Evolutionary conservation across 2,113 vertebrate genomes (phyloP), one percentile per base, ranked within the genome.

Genomic region (Myocastor coypus): DNA sequence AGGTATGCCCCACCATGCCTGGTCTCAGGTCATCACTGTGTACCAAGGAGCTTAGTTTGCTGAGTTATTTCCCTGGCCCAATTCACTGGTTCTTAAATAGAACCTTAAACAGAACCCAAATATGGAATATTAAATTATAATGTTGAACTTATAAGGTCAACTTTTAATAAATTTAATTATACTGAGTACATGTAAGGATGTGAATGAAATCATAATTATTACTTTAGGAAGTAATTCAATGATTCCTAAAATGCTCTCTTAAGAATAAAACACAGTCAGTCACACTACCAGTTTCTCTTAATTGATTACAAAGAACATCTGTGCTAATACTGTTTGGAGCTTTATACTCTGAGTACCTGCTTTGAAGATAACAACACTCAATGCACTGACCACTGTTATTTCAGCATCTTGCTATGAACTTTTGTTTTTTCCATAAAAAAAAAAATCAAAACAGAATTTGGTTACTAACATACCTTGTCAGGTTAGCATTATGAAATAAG

Each of bases 161-260:
- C 69, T 94, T 94, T 87, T 37, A 90, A 90, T 69, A 63, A n/a
- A 13, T 71, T 88, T 73, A 57, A 83, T 59, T 83, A 87, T 42
- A 89, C 5, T 71, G 2, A 95, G 77, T 12, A 80, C 46, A 80
- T 55, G 77, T 32, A 80, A 50, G 42, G 28, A 50, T 55, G 14
- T 55, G 28, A 97, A 94, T 37, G 40, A 93, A 96, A 86, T 32
- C n/a, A 68, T 66, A 87, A 87, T 83, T 82, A 85, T 77, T 91
- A 87, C 10, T 87, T 84, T 87, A 95, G 55, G 5, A 92, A 30
- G 46, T 40, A 96, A 93, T 73, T 85, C 7, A 22, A 52, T 52
- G 13, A 88, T 92, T 85, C 59, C 85, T 88, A 96, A 96, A 94
- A 86, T 86, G 57, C 42, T 69, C 24, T 87, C 50, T 83, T 24